Evolutionary conservation across 2,888 invertebrate species (phyloP).

Genomic region (Habroteleia sp.): DNA sequence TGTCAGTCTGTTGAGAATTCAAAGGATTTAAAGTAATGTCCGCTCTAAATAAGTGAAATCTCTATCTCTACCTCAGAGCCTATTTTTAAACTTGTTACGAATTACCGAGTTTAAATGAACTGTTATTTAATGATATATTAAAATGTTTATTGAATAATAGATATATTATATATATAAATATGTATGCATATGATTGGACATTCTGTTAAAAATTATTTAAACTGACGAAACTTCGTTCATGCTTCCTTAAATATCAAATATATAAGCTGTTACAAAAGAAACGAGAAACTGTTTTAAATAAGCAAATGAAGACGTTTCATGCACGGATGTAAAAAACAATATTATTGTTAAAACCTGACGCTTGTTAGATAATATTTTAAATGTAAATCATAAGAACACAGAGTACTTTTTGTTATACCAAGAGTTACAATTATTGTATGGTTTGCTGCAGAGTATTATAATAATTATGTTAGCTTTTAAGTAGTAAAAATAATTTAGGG

Average conservation of each 20-base stretch:
- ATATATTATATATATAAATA: no score
- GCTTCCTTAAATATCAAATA: constrained; percentile 26
- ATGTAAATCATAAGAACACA: no score
- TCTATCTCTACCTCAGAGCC: constrained; percentile 31
- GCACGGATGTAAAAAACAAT: constrained; percentile 11
- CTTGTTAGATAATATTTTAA: not conserved
- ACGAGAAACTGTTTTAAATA: constrained; percentile 25
- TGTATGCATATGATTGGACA: not conserved
- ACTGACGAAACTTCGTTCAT: constrained; percentile 14
- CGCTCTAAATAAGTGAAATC: not conserved
- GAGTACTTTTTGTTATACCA: no score
- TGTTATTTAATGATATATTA: constrained; percentile 2
- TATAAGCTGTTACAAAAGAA: constrained; percentile 27
- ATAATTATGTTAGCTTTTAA: constrained; percentile 14
- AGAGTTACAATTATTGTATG: not conserved
- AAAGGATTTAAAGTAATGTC: not conserved
- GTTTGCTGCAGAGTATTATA: constrained; percentile 25
- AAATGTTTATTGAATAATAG: constrained; percentile 20
- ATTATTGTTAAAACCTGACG: constrained; percentile 42
- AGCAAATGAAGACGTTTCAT: constrained; percentile 16
- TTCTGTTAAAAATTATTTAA: not conserved
- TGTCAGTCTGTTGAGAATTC: constrained; percentile 21
- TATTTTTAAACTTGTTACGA: constrained; percentile 32
- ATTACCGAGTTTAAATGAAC: constrained; percentile 20
- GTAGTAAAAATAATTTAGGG: constrained; percentile 3